Base-by-base conservation (phyloP, 2,797 vertebrate species). In the Euthynnus affinis region DNA sequence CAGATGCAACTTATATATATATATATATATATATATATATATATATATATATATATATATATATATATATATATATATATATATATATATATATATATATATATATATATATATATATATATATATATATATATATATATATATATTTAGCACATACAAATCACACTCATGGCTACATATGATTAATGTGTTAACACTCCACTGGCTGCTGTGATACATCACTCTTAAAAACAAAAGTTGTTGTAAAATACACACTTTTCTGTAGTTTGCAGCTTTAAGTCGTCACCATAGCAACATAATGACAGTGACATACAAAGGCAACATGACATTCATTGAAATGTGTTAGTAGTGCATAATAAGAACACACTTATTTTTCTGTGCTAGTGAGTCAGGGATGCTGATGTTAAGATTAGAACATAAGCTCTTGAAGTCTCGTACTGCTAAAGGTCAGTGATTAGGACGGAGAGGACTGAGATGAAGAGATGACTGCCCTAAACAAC, bases 351-450 rank as follows among this genome's bases (percentile, higher is more conserved):
- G 46, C 29, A 58, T 9, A 22, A 37, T 52, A 67, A 60, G 15
- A 61, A 56, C 29, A 37, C 63, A 27, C 27, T 58, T 46, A 14
- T 55, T 72, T 75, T 60, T 52, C 42, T 25, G 65, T 32, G 15
- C 25, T 42, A 5, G 49, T 48, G 66, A 69, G 51, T 75, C 40
- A 14, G 22, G 13, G 29, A 61, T 82, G 76, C 63, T 77, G 61
- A 72, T 70, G 74, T 69, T 59, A 69, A 79, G 78, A 85, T 84
- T 74, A 87, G 63, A 73, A 37, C 57, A 37, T 74, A 81, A 86
- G 69, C 77, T 74, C 76, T 52, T 22, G 44, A 17, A 56, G 79
- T 55, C 59, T 78, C 62, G 18, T 64, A 65, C 63, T 52, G 62
- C 57, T 23, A 23, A 68, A 64, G 68, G 74, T 68, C 74, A 82